phyloP scores from a whole-genome alignment of 2,797 vertebrate genomes.

The Falco peregrinus region DNA sequence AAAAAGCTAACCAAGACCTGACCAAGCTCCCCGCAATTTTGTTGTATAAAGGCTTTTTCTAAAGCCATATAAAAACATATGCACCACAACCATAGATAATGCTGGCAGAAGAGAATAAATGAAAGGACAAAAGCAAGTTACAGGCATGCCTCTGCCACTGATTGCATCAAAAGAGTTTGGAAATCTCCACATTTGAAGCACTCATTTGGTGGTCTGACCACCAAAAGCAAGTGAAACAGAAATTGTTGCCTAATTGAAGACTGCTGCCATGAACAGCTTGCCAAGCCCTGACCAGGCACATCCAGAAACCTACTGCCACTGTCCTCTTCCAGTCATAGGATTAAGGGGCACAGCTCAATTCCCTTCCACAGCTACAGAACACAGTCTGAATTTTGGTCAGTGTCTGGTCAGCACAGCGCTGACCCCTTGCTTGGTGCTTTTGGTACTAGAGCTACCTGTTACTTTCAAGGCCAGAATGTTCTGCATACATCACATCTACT shows the following conservation, averaged over 20 bases:
- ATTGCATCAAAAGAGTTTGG: background rate
- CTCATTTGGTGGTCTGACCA: background rate
- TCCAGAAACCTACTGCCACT: background rate
- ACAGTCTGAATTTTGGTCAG: too few relatives aligned
- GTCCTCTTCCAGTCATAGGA: background rate
- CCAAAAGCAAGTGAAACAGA: background rate
- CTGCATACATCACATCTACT: fast-evolving
- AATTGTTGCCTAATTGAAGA: background rate
- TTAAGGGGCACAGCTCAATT: background rate
- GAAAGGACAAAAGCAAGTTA: background rate
- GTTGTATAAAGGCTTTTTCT: background rate
- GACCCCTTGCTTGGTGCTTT: background rate
- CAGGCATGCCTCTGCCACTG: background rate
- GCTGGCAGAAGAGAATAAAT: background rate
- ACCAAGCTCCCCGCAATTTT: background rate
- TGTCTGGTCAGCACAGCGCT: fast-evolving
- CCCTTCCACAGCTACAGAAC: background rate
- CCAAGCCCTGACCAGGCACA: background rate
- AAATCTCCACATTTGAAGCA: background rate
- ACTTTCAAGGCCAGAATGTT: fast-evolving
- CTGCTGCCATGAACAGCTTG: background rate
- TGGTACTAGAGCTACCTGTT: background rate
- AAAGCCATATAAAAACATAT: background rate
- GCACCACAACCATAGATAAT: background rate
- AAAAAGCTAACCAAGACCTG: background rate